Evolutionary conservation across 2,888 invertebrate genomes (phyloP).

Genomic region (Julus scanicus): DNA sequence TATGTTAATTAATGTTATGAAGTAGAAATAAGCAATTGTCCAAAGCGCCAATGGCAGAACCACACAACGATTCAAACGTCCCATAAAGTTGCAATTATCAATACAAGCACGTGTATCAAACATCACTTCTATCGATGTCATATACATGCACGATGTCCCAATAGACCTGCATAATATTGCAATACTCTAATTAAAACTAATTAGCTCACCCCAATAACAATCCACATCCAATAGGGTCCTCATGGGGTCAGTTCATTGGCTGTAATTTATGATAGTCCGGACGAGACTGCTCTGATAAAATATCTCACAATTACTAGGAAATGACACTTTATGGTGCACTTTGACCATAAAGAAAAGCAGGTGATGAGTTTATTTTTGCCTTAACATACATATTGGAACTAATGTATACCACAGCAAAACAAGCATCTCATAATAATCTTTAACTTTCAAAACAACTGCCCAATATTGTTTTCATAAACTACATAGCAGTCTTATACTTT

Average conservation of each 20-base stretch:
- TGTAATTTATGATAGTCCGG: slow-evolving; percentile 6
- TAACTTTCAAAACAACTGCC: too few relatives aligned
- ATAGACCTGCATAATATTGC: slow-evolving; percentile 5
- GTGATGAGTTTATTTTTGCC: too few relatives aligned
- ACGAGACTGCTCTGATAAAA: not conserved
- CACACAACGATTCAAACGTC: not conserved
- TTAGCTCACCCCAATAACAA: slow-evolving; percentile 31
- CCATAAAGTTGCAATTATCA: not conserved
- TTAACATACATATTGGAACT: too few relatives aligned
- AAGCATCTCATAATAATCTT: too few relatives aligned
- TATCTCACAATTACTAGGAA: not conserved
- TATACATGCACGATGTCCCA: not conserved
- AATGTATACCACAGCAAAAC: too few relatives aligned
- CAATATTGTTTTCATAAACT: too few relatives aligned
- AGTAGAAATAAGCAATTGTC: slow-evolving; percentile 14
- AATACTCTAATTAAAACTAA: slow-evolving; percentile 50
- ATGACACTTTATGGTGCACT: not conserved
- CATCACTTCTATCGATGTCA: not conserved
- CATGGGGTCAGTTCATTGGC: slow-evolving; percentile 31
- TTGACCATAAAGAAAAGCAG: not conserved
- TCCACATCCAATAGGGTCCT: slow-evolving; percentile 8
- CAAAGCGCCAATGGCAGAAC: not conserved
- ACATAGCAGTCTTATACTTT: not conserved
- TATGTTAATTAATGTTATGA: not conserved
- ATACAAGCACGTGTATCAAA: slow-evolving; percentile 8